Percentiles rank a stretch among this genome's conserved stretches.
Conservation (phyloP, 2,113 vertebrate genomes). For the Leucoraja erinaceus region DNA sequence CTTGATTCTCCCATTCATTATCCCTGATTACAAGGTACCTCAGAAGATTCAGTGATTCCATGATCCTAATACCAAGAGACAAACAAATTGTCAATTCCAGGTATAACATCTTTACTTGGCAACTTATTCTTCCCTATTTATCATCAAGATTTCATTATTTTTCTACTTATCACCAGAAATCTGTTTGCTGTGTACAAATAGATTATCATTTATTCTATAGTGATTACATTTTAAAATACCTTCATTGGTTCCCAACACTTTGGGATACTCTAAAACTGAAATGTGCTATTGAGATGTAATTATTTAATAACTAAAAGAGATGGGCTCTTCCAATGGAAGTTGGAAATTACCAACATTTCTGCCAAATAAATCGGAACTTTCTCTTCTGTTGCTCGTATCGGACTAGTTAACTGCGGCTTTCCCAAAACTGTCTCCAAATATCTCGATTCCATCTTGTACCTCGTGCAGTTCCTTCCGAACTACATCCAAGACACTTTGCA, state of each 20-base stretch:
- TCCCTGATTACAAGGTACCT: slow-evolving; percentile 79
- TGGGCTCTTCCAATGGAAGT: neutral
- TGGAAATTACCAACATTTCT: neutral
- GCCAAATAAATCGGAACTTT: neutral
- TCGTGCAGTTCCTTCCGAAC: too few species aligned
- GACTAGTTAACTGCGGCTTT: neutral
- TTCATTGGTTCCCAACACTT: too few species aligned
- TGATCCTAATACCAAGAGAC: slow-evolving; percentile 69
- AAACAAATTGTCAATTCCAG: neutral
- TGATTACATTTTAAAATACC: neutral
- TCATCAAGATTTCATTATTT: too few species aligned
- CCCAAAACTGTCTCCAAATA: too few species aligned
- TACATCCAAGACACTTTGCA: too few species aligned
- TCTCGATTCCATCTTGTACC: too few species aligned
- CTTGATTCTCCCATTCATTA: slow-evolving; percentile 71
- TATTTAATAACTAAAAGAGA: neutral
- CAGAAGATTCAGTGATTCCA: slow-evolving; percentile 84
- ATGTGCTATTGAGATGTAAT: too few species aligned
- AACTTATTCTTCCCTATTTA: neutral
- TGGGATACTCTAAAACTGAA: too few species aligned
- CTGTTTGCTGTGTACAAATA: too few species aligned
- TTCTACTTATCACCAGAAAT: too few species aligned
- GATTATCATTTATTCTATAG: too few species aligned
- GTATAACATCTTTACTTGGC: neutral
- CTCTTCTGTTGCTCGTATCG: neutral